These are phyloP conservation scores for Saguinus imperator DNA, from an alignment of 2,113 vertebrate species.

Conservation along the genomic window DNA sequence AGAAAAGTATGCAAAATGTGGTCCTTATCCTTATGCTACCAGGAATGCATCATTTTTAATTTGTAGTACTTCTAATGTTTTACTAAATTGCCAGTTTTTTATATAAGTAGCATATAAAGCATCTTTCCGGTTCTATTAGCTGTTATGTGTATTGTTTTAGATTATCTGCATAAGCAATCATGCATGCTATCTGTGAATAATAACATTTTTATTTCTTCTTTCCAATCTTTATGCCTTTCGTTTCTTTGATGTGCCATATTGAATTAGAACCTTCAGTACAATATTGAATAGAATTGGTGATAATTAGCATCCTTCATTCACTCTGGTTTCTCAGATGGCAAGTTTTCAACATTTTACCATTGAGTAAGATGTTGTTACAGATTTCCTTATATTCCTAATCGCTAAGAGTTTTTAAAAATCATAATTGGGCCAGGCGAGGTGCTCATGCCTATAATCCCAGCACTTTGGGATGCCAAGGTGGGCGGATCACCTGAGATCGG, in stretches of 20 bases:
- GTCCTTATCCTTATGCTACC: neutral
- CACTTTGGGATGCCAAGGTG: no score
- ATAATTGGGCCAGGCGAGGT: neutral
- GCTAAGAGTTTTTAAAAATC: neutral
- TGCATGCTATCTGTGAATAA: neutral
- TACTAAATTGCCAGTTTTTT: neutral
- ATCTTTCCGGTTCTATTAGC: neutral
- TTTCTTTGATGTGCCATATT: constrained; percentile 30
- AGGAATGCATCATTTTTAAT: constrained; percentile 23
- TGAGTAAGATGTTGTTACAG: neutral
- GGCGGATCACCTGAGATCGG: no score
- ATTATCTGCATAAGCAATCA: constrained; percentile 1
- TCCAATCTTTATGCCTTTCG: neutral
- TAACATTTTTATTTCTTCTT: constrained; percentile 41
- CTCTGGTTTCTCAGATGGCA: neutral
- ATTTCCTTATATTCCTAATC: neutral
- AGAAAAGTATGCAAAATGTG: neutral
- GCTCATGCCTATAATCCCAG: no score
- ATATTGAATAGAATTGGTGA: neutral
- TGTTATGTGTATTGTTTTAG: constrained; percentile 1
- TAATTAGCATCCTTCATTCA: neutral
- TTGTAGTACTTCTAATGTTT: neutral
- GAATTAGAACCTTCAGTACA: neutral
- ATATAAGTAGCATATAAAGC: neutral
- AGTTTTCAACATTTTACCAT: neutral